phyloP scores from a whole-genome alignment of 2,888 invertebrate species.

The Tachina fera region DNA sequence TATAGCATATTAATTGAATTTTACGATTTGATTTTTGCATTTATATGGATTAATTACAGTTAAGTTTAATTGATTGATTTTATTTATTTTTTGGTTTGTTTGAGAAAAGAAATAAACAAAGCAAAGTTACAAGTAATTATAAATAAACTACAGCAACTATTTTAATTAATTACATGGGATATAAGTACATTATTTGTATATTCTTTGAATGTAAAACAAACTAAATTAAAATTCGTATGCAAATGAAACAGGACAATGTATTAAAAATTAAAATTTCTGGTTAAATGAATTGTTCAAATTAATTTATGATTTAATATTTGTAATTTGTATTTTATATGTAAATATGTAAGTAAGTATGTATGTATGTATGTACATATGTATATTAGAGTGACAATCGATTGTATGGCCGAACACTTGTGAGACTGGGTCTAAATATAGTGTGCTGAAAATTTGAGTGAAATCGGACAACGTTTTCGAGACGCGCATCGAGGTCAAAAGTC shows the following conservation, averaged over 20 bases:
- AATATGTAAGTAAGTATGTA: too few relatives aligned
- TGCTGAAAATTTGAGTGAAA: too few relatives aligned
- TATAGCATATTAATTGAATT: constrained; percentile 71
- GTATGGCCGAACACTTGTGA: too few relatives aligned
- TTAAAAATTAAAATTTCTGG: constrained; percentile 8
- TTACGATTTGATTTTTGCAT: constrained; percentile 71
- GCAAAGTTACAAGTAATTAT: constrained; percentile 80
- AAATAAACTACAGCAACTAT: constrained; percentile 72
- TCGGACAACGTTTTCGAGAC: too few relatives aligned
- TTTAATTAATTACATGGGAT: constrained; percentile 60
- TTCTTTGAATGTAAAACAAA: constrained; percentile 43
- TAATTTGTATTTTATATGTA: too few relatives aligned
- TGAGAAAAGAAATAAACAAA: constrained; percentile 81
- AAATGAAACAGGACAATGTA: constrained; percentile 41
- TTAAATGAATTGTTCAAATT: not conserved
- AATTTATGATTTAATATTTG: too few relatives aligned
- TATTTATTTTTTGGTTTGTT: constrained; percentile 65
- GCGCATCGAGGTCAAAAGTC: too few relatives aligned
- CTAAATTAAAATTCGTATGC: constrained; percentile 33
- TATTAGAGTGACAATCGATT: too few relatives aligned
- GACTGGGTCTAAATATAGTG: too few relatives aligned
- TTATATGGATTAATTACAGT: constrained; percentile 76
- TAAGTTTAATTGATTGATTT: constrained; percentile 60
- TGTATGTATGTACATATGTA: too few relatives aligned
- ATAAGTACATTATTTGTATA: constrained; percentile 34